phyloP scores from a whole-genome alignment of 2,113 vertebrate genomes.

The Oriolus oriolus region DNA sequence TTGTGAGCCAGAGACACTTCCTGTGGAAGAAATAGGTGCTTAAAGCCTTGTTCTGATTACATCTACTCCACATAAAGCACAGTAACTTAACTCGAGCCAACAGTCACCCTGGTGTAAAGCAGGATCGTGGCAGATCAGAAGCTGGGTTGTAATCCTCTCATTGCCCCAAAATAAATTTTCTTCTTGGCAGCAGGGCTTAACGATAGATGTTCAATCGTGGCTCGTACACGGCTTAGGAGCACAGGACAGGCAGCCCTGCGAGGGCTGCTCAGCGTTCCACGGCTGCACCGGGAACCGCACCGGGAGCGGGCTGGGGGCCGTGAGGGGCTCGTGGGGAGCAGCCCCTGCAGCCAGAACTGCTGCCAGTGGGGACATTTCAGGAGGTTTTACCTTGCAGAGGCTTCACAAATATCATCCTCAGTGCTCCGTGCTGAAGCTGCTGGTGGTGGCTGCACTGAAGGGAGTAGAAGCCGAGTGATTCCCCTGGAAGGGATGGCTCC shows the following conservation, averaged over 20 bases:
- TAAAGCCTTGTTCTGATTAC: conserved; percentile 27
- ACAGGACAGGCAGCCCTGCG: fast-evolving
- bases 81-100: neutral
- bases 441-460: neutral
- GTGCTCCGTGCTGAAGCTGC: neutral
- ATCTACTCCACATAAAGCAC: neutral
- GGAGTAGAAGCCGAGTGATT: neutral
- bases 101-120: neutral
- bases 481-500: neutral
- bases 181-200: conserved; percentile 17
- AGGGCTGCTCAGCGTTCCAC: too few relatives aligned
- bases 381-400: neutral
- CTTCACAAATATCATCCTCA: neutral
- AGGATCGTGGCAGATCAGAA: conserved; percentile 4
- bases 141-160: conserved; percentile 28
- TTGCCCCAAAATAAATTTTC: conserved; percentile 24
- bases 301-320: neutral
- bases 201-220: neutral
- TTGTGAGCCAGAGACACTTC: neutral
- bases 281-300: too few relatives aligned
- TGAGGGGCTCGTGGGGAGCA: fast-evolving
- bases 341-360: neutral
- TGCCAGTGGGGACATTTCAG: neutral
- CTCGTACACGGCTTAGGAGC: fast-evolving
- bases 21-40: neutral